Evolutionary conservation across 2,797 vertebrate genomes (phyloP).

Genomic region (Pantherophis alleghaniensis): DNA sequence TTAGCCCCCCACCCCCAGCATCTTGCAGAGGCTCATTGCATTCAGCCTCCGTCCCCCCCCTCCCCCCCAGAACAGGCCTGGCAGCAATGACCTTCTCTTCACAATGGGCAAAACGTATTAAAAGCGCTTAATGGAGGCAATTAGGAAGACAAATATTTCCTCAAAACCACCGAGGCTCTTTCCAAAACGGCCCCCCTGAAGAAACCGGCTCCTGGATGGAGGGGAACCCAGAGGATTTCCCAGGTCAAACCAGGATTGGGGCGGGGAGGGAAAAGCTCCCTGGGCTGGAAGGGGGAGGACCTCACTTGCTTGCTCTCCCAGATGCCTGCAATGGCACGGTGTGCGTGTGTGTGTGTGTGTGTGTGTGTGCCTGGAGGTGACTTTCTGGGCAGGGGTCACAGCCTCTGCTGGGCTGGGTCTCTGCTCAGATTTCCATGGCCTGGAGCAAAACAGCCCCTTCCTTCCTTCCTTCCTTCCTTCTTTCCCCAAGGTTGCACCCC

Average conservation of each 20-base stretch:
- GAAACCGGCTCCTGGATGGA: no score
- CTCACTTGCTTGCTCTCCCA: neutral
- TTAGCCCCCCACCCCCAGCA: neutral
- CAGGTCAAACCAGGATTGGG: rapidly evolving
- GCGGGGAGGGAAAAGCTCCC: neutral
- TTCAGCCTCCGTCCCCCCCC: rapidly evolving
- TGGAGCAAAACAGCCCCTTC: no score
- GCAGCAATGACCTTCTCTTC: neutral
- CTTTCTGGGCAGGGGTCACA: no score
- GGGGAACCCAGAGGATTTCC: rapidly evolving
- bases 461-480: no score
- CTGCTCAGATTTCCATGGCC: no score
- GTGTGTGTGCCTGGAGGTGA: neutral
- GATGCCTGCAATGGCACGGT: neutral
- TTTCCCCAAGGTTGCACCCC: no score
- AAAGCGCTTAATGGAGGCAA: rapidly evolving
- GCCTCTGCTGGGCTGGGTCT: no score
- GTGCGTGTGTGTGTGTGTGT: no score
- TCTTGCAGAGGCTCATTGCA: rapidly evolving
- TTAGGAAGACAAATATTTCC: neutral
- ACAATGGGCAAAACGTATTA: neutral
- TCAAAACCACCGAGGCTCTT: neutral
- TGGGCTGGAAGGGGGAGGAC: neutral
- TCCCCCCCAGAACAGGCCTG: rapidly evolving
- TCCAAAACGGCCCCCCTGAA: no score